These are phyloP conservation scores for Cheilosia soror DNA, from an alignment of 2,888 invertebrate genomes.

Conservation along the genomic window DNA sequence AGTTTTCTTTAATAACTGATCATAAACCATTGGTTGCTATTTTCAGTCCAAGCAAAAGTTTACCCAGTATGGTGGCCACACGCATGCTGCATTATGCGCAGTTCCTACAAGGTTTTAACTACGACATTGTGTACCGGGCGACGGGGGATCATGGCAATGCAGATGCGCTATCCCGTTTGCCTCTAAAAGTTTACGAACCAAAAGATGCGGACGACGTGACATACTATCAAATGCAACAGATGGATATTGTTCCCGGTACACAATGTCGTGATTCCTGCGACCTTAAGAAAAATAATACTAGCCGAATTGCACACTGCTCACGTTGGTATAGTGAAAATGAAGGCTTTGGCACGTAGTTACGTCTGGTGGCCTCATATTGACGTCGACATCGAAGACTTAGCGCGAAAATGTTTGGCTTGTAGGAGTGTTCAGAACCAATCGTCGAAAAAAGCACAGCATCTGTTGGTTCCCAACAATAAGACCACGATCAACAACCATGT, in stretches of 20 bases:
- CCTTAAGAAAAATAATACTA: too few species aligned
- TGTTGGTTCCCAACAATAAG: too few species aligned
- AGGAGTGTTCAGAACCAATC: too few species aligned
- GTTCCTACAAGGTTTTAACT: slow-evolving; percentile 30
- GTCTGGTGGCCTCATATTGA: too few species aligned
- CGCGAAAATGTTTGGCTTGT: too few species aligned
- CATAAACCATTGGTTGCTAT: slow-evolving; percentile 52
- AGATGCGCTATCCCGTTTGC: slow-evolving; percentile 25
- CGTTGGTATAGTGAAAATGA: too few species aligned
- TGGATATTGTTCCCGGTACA: too few species aligned
- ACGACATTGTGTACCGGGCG: slow-evolving; percentile 32
- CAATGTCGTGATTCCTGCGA: background rate
- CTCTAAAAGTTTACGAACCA: background rate
- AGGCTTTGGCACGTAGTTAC: too few species aligned
- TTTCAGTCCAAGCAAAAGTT: slow-evolving; percentile 49
- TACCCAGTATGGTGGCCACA: slow-evolving; percentile 32
- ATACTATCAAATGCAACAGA: background rate
- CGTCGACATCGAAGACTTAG: too few species aligned
- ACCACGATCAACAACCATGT: too few species aligned
- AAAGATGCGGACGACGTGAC: slow-evolving; percentile 5
- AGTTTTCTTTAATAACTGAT: slow-evolving; percentile 45
- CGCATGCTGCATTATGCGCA: slow-evolving; percentile 31
- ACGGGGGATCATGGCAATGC: slow-evolving; percentile 22
- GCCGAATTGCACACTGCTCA: too few species aligned
- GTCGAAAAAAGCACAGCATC: too few species aligned